These are phyloP conservation scores for Caenorhabditis sp. DNA, from an alignment of 2,888 invertebrate species.

Conservation along the genomic window DNA sequence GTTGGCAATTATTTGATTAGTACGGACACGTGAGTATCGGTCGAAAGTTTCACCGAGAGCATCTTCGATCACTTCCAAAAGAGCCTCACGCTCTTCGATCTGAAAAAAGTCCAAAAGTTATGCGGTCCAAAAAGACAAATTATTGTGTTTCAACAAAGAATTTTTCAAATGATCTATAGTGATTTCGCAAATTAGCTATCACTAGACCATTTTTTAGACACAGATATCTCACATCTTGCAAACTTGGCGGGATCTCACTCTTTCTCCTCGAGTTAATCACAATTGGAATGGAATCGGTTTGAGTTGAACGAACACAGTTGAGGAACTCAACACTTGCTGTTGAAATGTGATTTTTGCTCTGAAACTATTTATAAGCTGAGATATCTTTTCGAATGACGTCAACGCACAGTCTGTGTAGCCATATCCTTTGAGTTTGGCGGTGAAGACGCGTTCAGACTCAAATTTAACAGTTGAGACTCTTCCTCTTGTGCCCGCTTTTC, in stretches of 20 bases:
- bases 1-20: constrained; percentile 75
- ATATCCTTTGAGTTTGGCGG: constrained; percentile 43
- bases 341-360: constrained; percentile 48
- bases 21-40: constrained; percentile 71
- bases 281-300: constrained; percentile 55
- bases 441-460: constrained; percentile 1
- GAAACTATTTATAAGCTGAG: background rate
- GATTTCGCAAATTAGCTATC: no score
- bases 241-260: constrained; percentile 45
- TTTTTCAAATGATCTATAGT: no score
- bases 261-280: constrained; percentile 55
- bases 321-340: constrained; percentile 64
- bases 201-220: no score
- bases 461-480: no score
- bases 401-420: constrained; percentile 58
- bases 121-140: no score
- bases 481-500: no score
- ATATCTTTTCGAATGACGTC: background rate
- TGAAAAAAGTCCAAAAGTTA: no score
- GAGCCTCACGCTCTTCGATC: constrained; percentile 70
- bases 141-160: no score
- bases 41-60: constrained; percentile 77
- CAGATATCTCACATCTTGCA: constrained; percentile 41
- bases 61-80: constrained; percentile 74
- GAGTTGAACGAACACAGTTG: constrained; percentile 54